Evolutionary conservation across 2,113 vertebrate genomes (phyloP).

Genomic region (Mobula birostris): DNA sequence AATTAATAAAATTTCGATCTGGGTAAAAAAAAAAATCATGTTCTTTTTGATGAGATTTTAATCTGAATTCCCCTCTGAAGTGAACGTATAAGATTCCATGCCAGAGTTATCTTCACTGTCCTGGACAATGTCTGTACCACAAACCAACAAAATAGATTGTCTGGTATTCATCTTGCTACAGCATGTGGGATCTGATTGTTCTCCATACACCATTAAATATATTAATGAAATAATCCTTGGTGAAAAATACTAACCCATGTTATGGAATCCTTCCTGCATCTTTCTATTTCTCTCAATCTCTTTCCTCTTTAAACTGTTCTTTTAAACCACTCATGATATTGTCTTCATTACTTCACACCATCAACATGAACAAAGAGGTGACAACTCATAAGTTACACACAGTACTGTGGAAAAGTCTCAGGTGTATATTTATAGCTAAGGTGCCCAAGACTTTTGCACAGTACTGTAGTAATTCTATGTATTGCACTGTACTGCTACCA

Average conservation of each 20-base stretch:
- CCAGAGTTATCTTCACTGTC: not conserved
- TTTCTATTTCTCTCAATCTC: not conserved
- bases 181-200: too few relatives aligned
- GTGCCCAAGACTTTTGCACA: too few relatives aligned
- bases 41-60: not conserved
- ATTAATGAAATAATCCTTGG: not conserved
- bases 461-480: too few relatives aligned
- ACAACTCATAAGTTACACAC: too few relatives aligned
- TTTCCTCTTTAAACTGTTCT: not conserved
- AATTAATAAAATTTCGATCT: not conserved
- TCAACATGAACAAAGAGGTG: too few relatives aligned
- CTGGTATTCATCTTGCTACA: not conserved
- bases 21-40: too few relatives aligned
- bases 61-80: not conserved
- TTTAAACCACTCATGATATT: not conserved
- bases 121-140: not conserved
- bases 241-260: not conserved
- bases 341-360: too few relatives aligned
- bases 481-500: too few relatives aligned
- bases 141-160: not conserved
- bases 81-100: not conserved
- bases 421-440: too few relatives aligned
- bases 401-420: too few relatives aligned
- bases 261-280: not conserved
- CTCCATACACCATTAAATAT: not conserved